These are phyloP conservation scores for Diarsia brunnea DNA, from an alignment of 2,888 invertebrate genomes.

Conservation along the genomic window DNA sequence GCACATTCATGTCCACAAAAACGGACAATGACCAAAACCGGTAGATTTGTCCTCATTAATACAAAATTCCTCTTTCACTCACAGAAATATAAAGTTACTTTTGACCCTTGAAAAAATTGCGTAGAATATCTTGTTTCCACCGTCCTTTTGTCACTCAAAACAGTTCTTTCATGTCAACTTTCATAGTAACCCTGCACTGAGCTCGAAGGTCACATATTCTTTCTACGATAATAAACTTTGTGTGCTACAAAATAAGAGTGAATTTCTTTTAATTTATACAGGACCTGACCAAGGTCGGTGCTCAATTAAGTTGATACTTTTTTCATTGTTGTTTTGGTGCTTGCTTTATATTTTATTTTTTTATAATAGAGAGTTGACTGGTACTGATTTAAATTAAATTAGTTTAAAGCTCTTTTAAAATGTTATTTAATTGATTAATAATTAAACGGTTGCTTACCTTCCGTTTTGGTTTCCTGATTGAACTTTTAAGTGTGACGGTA, in stretches of 20 bases:
- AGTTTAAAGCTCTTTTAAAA: conserved; percentile 32
- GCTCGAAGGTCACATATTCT: conserved; percentile 60
- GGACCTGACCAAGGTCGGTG: conserved; percentile 49
- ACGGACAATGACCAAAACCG: conserved; percentile 27
- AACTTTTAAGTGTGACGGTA: conserved; percentile 17
- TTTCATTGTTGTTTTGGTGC: conserved; percentile 30
- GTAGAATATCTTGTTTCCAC: conserved; percentile 62
- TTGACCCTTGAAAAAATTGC: conserved; percentile 48
- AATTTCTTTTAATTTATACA: conserved; percentile 17
- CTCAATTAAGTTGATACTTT: conserved; percentile 54
- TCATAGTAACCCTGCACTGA: conserved; percentile 67
- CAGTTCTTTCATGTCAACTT: conserved; percentile 72
- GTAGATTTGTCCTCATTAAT: conserved; percentile 11
- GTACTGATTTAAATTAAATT: conserved; percentile 47
- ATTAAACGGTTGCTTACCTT: conserved; percentile 37
- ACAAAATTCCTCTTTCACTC: conserved; percentile 33
- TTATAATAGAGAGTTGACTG: conserved; percentile 21
- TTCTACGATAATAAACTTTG: conserved; percentile 36
- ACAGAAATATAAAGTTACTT: conserved; percentile 49
- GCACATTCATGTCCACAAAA: background rate
- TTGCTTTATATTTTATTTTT: conserved; percentile 14
- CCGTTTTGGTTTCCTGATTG: conserved; percentile 41
- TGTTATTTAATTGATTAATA: conserved; percentile 45
- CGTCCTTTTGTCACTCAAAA: conserved; percentile 66
- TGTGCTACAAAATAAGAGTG: conserved; percentile 28